Base-by-base conservation (phyloP, 2,888 invertebrate species). In the Dichetophora obliterata region DNA sequence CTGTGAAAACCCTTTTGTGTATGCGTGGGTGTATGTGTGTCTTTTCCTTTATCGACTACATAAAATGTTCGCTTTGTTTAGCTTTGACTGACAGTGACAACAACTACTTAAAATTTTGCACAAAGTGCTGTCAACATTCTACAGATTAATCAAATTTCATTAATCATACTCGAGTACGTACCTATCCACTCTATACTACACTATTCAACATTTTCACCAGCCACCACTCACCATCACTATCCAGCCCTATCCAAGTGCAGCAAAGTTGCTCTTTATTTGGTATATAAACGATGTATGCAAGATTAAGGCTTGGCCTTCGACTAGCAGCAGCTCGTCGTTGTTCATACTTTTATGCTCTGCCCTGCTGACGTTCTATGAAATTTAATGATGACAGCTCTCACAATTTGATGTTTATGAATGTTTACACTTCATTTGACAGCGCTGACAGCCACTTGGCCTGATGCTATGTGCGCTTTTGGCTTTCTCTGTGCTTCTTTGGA, bases 351-450 rank as follows among this genome's bases (percentile, higher is more conserved):
- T 54, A 6, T 54, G 22, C 54, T 22, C 48, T 37, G 19, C 37
- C 11, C 37, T 65, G 65, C 48, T 66, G 48, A 27, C 6, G 37
- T 59, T 52, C 31, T 59, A 19, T 57, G 43, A 57, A 37, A 57
- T 57, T 57, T 31, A 70, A 70, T 57, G 71, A 57, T 57, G 59
- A 37, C 71, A 71, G 71, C 71, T 19, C 31, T 27, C 52, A 52
- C 34, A 57, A 37, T 57, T 37, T 57, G 34, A 71, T 43, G 71
- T 59, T 57, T 57, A 71, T 57, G 71, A 34, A 31, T 69, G 50
- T 34, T 57, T 59, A 57, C 71, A 59, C 71, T 57, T 59, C 71
- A 37, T 57, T 71, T 71, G 71, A 71, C 71, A 70, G 57, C 70
- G 70, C 22, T 57, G 70, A 57, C 70, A 57, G 71, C 14, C 43